Conservation (phyloP, 2,113 vertebrate genomes). For the Brevimyrus niger region DNA sequence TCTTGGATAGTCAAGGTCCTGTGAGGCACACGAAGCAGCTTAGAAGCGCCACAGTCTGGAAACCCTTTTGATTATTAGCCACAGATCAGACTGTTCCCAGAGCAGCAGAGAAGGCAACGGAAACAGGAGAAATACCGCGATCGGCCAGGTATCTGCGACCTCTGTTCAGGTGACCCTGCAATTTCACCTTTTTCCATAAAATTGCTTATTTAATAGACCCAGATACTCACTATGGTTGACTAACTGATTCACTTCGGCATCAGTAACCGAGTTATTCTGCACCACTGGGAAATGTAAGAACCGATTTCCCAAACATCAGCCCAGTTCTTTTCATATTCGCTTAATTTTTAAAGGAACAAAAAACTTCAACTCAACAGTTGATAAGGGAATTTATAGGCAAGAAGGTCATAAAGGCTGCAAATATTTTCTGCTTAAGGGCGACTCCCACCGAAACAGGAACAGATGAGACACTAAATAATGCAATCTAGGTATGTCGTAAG, state of each 20-base stretch:
- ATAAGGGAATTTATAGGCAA: neutral
- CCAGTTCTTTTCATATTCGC: neutral
- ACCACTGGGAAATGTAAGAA: neutral
- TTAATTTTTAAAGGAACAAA: neutral
- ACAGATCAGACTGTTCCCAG: neutral
- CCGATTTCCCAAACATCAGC: neutral
- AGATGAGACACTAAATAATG: neutral
- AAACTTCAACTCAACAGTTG: neutral
- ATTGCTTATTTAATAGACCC: neutral
- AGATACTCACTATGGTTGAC: neutral
- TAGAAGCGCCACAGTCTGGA: neutral
- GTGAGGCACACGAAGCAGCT: neutral
- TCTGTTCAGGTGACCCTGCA: neutral
- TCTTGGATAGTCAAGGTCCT: neutral
- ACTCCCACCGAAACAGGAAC: neutral
- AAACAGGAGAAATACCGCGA: neutral
- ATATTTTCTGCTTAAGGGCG: neutral
- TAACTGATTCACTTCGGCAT: neutral
- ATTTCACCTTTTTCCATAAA: neutral
- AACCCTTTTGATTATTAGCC: neutral
- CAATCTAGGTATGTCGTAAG: neutral
- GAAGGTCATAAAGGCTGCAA: neutral
- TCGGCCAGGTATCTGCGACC: neutral
- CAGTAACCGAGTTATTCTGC: neutral
- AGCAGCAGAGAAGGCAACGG: neutral